These are phyloP conservation scores for Diarsia mendica DNA, from an alignment of 2,888 invertebrate genomes.

Conservation along the genomic window DNA sequence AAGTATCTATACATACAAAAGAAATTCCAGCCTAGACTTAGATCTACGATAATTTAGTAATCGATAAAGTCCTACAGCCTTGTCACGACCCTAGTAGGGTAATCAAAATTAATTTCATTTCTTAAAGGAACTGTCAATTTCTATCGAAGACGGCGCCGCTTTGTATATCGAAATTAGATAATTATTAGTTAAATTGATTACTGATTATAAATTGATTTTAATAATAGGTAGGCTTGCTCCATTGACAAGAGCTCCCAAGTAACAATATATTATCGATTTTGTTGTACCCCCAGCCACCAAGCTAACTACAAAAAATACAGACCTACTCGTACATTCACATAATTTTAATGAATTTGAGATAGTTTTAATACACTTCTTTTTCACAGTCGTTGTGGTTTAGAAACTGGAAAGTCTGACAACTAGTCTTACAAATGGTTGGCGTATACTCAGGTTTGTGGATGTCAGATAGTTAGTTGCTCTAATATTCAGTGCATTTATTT, in stretches of 20 bases:
- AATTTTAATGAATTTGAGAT: not conserved
- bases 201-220: slow-evolving; percentile 19
- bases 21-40: slow-evolving; percentile 14
- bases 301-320: too few relatives aligned
- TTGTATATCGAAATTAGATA: slow-evolving; percentile 31
- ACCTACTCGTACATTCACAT: too few relatives aligned
- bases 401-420: not conserved
- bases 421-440: not conserved
- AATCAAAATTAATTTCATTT: slow-evolving; percentile 40
- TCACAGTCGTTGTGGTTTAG: not conserved
- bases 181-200: slow-evolving; percentile 11
- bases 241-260: not conserved
- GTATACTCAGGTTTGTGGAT: not conserved
- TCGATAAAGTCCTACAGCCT: slow-evolving; percentile 37
- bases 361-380: not conserved
- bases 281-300: not conserved
- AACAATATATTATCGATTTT: not conserved
- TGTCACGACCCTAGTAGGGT: slow-evolving; percentile 23
- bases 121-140: slow-evolving; percentile 31
- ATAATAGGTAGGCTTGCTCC: not conserved
- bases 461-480: not conserved
- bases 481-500: not conserved
- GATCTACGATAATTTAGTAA: slow-evolving; percentile 33
- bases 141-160: slow-evolving; percentile 15
- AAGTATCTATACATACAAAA: too few relatives aligned